Evolutionary conservation across 2,797 vertebrate genomes (phyloP).

Genomic region (Oreochromis grahami): DNA sequence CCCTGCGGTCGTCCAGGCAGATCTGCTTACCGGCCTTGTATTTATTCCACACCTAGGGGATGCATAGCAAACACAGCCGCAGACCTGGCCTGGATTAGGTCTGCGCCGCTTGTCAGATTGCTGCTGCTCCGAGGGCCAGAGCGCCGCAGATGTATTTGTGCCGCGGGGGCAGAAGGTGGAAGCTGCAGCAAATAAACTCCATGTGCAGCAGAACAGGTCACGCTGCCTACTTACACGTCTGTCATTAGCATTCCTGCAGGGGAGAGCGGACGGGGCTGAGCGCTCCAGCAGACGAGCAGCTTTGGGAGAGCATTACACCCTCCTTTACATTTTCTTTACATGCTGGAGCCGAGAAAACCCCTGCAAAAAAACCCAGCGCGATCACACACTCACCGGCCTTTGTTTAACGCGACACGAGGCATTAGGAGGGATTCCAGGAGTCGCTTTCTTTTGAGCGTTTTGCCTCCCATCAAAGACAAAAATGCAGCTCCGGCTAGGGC

Average conservation of each 20-base stretch:
- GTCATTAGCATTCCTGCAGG: conserved; percentile 61
- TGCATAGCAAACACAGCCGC: conserved; percentile 80
- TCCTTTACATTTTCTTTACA: conserved; percentile 11
- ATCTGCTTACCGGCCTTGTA: conserved; percentile 61
- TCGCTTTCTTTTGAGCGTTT: not conserved
- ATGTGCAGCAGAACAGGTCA: conserved; percentile 68
- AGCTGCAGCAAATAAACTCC: conserved; percentile 66
- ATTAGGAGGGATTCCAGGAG: not conserved
- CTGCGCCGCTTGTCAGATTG: conserved; percentile 70
- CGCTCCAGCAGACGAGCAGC: conserved; percentile 49
- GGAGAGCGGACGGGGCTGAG: conserved; percentile 22
- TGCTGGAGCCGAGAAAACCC: not conserved
- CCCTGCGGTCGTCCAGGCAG: conserved; percentile 46
- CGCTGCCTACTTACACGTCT: conserved; percentile 62
- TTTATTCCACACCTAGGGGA: conserved; percentile 75
- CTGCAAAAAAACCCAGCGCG: not conserved
- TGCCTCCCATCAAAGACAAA: accelerated
- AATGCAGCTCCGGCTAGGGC: no score
- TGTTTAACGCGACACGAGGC: not conserved
- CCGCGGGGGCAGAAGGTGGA: conserved; percentile 49
- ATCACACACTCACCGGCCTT: not conserved
- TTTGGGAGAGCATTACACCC: conserved; percentile 23
- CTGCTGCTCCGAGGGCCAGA: conserved; percentile 64
- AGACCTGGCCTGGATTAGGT: conserved; percentile 75
- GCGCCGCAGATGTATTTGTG: conserved; percentile 46